Evolutionary conservation across 2,888 invertebrate species (phyloP).

Genomic region (Diploptera punctata): DNA sequence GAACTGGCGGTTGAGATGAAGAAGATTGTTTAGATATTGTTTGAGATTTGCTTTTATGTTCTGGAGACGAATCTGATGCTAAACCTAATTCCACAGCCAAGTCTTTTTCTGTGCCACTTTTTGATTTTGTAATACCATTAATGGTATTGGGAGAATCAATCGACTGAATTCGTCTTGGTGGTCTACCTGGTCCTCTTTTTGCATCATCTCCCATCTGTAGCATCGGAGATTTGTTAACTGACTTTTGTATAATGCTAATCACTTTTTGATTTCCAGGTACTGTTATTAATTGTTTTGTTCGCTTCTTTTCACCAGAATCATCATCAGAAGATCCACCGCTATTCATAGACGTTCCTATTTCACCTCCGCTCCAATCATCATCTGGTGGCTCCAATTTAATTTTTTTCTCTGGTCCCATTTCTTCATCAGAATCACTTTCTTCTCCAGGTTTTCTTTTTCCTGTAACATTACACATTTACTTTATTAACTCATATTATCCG

Average conservation of each 20-base stretch:
- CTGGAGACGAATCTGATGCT: slow-evolving; percentile 39
- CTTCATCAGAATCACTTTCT: slow-evolving; percentile 59
- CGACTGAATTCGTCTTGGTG: slow-evolving; percentile 23
- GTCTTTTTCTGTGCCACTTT: slow-evolving; percentile 20
- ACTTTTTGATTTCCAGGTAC: slow-evolving; percentile 24
- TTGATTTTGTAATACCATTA: slow-evolving; percentile 33
- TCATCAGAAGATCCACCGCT: slow-evolving; percentile 26
- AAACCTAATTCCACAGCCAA: slow-evolving; percentile 37
- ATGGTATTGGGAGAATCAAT: not conserved
- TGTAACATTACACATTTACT: no score
- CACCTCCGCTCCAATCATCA: slow-evolving; percentile 54
- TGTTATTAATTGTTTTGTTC: slow-evolving; percentile 5
- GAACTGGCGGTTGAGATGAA: slow-evolving; percentile 46
- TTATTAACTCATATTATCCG: no score
- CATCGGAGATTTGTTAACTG: not conserved
- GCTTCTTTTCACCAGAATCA: slow-evolving; percentile 18
- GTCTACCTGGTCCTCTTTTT: slow-evolving; percentile 33
- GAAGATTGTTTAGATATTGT: not conserved
- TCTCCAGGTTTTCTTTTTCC: slow-evolving; percentile 58
- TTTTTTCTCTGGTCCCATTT: slow-evolving; percentile 62
- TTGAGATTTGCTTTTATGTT: slow-evolving; percentile 20
- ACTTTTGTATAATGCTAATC: slow-evolving; percentile 10
- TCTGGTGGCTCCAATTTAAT: slow-evolving; percentile 61
- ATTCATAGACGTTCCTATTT: slow-evolving; percentile 2
- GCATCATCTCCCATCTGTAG: slow-evolving; percentile 6